A percentile compares a stretch with the other conserved stretches of the same genome.
These are phyloP conservation scores for Papilio helenus DNA, from an alignment of 1,140 invertebrate species.

Conservation along the genomic window DNA sequence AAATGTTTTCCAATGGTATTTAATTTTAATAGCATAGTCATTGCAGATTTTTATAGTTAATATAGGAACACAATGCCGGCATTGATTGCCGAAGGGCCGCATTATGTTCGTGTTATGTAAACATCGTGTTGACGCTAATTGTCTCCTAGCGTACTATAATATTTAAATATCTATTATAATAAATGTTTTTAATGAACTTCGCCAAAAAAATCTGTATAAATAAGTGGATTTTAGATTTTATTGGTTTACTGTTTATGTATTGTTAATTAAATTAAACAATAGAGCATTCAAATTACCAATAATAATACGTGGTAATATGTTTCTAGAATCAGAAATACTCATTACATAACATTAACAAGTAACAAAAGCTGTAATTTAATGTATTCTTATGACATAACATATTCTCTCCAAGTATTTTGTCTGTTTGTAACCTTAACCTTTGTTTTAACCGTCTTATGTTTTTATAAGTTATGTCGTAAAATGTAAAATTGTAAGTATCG, in stretches of 20 bases:
- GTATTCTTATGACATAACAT: slow-evolving; percentile 18
- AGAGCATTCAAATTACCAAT: background rate
- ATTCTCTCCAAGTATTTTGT: background rate
- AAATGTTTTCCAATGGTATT: slow-evolving; percentile 29
- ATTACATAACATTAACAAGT: background rate
- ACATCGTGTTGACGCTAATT: slow-evolving; percentile 3
- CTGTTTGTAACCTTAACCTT: slow-evolving; percentile 16
- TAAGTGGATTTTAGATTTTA: background rate
- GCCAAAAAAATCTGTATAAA: background rate
- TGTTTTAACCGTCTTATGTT: slow-evolving; percentile 2
- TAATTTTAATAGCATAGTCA: slow-evolving; percentile 26
- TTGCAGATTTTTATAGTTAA: slow-evolving; percentile 29
- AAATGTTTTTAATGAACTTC: background rate
- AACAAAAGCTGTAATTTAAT: slow-evolving; percentile 1
- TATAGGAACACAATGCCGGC: slow-evolving; percentile 6
- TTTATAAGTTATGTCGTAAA: slow-evolving; percentile 17
- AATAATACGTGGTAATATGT: background rate
- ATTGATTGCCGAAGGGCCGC: slow-evolving; percentile 10
- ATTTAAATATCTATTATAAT: background rate
- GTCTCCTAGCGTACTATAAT: background rate
- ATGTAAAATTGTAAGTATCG: slow-evolving; percentile 13
- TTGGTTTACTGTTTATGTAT: background rate
- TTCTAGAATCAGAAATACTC: background rate
- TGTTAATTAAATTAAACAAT: slow-evolving; percentile 5
- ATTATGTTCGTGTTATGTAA: slow-evolving; percentile 18